These are phyloP conservation scores for Chionis minor DNA, from an alignment of 2,113 vertebrate species.

Conservation along the genomic window DNA sequence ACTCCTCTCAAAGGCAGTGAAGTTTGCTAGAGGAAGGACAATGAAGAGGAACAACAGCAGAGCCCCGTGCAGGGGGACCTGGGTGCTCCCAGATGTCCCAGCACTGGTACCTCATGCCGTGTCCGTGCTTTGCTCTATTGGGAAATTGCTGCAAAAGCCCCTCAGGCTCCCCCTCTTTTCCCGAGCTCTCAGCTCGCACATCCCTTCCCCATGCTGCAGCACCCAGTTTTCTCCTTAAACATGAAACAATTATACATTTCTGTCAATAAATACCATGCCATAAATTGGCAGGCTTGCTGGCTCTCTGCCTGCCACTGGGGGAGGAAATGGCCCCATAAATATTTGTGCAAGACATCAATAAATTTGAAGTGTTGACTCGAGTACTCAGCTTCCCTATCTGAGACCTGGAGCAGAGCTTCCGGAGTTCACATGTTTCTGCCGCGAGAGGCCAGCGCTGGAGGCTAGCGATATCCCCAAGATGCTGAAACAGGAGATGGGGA, in stretches of 20 bases:
- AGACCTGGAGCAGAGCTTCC: conserved; percentile 53
- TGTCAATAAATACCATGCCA: conserved; percentile 50
- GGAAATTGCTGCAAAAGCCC: background rate
- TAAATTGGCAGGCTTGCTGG: conserved; percentile 20
- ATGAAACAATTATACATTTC: conserved; percentile 19
- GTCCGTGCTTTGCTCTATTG: background rate
- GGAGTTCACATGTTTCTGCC: conserved; percentile 14
- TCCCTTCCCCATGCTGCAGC: background rate
- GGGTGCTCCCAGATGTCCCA: background rate
- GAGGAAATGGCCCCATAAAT: conserved; percentile 72
- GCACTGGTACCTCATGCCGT: accelerated
- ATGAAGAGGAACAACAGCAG: background rate
- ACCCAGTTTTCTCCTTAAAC: conserved; percentile 3
- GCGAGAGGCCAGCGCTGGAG: background rate
- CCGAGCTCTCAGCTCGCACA: background rate
- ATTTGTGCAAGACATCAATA: conserved; percentile 75
- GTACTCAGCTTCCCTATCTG: conserved; percentile 64
- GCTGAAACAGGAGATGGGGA: conserved; percentile 59
- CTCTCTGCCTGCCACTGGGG: conserved; percentile 43
- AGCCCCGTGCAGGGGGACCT: accelerated
- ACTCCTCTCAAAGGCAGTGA: background rate
- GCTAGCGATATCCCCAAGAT: background rate
- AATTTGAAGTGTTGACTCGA: conserved; percentile 69
- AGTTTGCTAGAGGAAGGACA: background rate
- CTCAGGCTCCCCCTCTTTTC: background rate